A percentile compares a stretch with the other conserved stretches of the same genome.
Evolutionary conservation across 2,888 invertebrate species (phyloP).

Genomic region (Drosophila merina): DNA sequence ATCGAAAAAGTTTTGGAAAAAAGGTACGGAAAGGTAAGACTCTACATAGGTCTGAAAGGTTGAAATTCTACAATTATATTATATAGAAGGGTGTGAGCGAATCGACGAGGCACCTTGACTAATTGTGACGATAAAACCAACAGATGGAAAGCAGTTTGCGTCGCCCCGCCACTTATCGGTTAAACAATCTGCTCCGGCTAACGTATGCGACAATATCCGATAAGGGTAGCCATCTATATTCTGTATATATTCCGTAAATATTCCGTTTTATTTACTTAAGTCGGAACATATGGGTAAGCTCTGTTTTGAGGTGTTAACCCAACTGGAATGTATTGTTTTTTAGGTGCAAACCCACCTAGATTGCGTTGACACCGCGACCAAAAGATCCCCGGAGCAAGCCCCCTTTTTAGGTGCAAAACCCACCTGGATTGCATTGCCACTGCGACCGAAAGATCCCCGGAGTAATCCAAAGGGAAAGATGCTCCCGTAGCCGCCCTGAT

Average conservation of each 20-base stretch:
- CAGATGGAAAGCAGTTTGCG: conserved; percentile 25
- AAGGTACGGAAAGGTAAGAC: neutral
- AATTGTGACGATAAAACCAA: conserved; percentile 32
- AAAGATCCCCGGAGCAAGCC: conserved; percentile 80
- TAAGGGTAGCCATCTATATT: conserved; percentile 14
- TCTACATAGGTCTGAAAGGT: neutral
- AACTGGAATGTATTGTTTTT: conserved; percentile 79
- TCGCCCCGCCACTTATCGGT: conserved; percentile 32
- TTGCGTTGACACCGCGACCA: conserved; percentile 58
- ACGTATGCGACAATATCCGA: conserved; percentile 31
- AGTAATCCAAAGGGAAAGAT: conserved; percentile 60
- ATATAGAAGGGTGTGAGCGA: conserved; percentile 23
- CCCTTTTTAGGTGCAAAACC: too few species aligned
- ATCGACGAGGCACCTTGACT: conserved; percentile 17
- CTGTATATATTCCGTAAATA: too few species aligned
- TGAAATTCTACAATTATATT: neutral
- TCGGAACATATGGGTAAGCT: conserved; percentile 22
- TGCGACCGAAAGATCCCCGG: too few species aligned
- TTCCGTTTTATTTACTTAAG: neutral
- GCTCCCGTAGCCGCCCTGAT: conserved; percentile 80
- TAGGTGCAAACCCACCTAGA: too few species aligned
- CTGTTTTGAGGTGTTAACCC: conserved; percentile 28
- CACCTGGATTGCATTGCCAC: too few species aligned
- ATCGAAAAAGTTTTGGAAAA: too few species aligned
- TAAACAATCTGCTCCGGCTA: conserved; percentile 43